phyloP scores from a whole-genome alignment of 2,797 vertebrate species.

The Melanotaenia parkinsoni region DNA sequence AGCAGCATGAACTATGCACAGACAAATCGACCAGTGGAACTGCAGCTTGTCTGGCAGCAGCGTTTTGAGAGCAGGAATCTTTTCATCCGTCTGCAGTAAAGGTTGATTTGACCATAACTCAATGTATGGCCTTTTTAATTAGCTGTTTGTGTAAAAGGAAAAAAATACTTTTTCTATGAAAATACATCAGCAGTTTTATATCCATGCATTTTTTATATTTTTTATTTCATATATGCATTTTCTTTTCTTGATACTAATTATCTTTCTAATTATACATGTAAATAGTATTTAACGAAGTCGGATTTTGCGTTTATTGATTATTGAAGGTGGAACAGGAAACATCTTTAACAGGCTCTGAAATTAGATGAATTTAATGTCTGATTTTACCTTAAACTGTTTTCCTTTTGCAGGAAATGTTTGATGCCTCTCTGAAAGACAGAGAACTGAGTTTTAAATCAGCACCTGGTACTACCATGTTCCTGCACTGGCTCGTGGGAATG shows the following conservation, averaged over 20 bases:
- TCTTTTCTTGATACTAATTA: no score
- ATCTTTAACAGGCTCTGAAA: neutral
- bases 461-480: slow-evolving; percentile 98
- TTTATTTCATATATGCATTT: no score
- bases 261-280: no score
- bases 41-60: neutral
- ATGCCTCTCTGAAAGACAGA: slow-evolving; percentile 95
- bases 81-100: neutral
- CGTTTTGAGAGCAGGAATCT: neutral
- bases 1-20: neutral
- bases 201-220: no score
- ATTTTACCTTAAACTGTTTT: neutral
- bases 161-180: no score
- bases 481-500: slow-evolving; percentile 99
- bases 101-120: neutral
- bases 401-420: slow-evolving; percentile 95
- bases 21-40: neutral
- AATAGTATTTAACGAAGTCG: no score
- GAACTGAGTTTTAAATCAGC: slow-evolving; percentile 98
- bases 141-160: no score
- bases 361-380: neutral
- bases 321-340: neutral
- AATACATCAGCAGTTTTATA: no score
- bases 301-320: neutral
- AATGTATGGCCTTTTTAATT: neutral